A percentile compares a stretch with the other conserved stretches of the same genome.
Evolutionary conservation across 2,888 invertebrate species (phyloP).

Genomic region (Therioaphis trifolii): DNA sequence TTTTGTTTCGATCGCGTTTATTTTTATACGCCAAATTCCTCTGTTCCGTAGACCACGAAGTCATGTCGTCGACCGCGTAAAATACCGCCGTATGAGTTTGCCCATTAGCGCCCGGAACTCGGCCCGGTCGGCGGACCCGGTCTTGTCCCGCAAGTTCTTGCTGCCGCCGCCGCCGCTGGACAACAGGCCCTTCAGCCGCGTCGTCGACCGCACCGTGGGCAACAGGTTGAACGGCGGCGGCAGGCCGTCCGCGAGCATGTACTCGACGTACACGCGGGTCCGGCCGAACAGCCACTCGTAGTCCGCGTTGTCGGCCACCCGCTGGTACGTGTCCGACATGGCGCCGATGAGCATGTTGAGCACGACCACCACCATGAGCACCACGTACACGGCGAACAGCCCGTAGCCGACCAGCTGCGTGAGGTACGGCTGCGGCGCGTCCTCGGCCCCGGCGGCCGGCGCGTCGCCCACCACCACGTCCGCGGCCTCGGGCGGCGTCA

Average conservation of each 20-base stretch:
- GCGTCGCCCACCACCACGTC: slow-evolving; percentile 76
- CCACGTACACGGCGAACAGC: slow-evolving; percentile 77
- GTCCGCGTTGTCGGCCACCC: slow-evolving; percentile 69
- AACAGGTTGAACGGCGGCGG: slow-evolving; percentile 77
- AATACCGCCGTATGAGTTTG: slow-evolving; percentile 29
- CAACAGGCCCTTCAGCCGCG: too few relatives aligned
- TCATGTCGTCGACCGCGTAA: too few relatives aligned
- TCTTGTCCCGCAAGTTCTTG: too few relatives aligned
- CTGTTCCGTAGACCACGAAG: too few relatives aligned
- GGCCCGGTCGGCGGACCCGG: neutral
- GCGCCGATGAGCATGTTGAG: slow-evolving; percentile 83
- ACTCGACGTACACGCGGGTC: slow-evolving; percentile 79
- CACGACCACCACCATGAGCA: slow-evolving; percentile 78
- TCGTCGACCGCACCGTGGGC: neutral
- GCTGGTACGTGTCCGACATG: slow-evolving; percentile 76
- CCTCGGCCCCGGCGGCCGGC: slow-evolving; percentile 67
- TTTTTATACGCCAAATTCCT: too few relatives aligned
- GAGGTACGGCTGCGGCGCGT: slow-evolving; percentile 73
- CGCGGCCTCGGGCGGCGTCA: slow-evolving; percentile 76
- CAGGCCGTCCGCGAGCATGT: slow-evolving; percentile 77
- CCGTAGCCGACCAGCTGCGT: slow-evolving; percentile 78
- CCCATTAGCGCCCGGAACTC: neutral
- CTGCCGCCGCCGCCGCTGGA: neutral
- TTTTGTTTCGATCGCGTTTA: too few relatives aligned
- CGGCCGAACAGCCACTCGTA: slow-evolving; percentile 83